Evolutionary conservation across 2,113 vertebrate genomes (phyloP).

Genomic region (Meles meles): DNA sequence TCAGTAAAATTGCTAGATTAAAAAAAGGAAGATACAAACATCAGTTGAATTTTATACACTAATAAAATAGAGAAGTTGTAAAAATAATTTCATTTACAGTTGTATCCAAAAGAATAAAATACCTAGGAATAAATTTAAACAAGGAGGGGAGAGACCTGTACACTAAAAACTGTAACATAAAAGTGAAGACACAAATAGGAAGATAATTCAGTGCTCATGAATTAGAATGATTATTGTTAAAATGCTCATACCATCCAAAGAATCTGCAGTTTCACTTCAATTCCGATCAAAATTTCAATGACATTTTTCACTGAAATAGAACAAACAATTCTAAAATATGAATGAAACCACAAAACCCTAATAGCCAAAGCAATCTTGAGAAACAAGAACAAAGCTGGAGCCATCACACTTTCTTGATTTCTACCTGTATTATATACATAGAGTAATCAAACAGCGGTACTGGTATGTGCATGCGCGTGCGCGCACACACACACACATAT

Average conservation of each 20-base stretch:
- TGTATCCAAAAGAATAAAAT: neutral
- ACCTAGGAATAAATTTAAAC: neutral
- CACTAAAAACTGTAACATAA: neutral
- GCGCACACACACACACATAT: neutral
- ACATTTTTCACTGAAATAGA: neutral
- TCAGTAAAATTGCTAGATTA: neutral
- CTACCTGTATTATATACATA: neutral
- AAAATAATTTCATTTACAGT: neutral
- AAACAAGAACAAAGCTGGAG: neutral
- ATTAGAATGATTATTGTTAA: neutral
- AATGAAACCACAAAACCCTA: neutral
- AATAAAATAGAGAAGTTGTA: neutral
- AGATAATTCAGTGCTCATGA: neutral
- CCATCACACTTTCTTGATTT: neutral
- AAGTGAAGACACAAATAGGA: neutral
- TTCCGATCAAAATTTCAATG: neutral
- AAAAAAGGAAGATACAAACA: neutral
- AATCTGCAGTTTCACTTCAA: neutral
- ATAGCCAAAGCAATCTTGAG: neutral
- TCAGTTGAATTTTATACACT: neutral
- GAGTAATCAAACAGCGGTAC: neutral
- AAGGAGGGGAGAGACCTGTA: neutral
- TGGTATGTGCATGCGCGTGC: too few relatives aligned
- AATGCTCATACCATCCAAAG: neutral
- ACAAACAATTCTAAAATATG: neutral